Evolutionary conservation across 2,888 invertebrate species (phyloP), one percentile per base, ranked within the genome.

Genomic region (Neoascia interrupta): DNA sequence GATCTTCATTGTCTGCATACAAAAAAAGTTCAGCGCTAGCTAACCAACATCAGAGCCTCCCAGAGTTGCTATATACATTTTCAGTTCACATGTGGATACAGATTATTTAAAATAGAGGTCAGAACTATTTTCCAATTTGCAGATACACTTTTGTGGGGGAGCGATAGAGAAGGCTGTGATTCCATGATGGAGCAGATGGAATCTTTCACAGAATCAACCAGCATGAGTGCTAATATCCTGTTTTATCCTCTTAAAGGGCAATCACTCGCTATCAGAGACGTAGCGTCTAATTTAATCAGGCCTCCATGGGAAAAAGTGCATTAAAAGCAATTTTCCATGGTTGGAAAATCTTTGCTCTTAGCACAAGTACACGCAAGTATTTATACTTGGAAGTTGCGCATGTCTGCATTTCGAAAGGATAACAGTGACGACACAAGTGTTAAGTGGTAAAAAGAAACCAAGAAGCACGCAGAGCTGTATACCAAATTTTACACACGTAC

Each of bases 111-210:
- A 68, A 73, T 73, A 68, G 79, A 73, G 79, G 79, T 79, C 79
- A 79, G 18, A 72, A 54, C 66, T 61, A 79, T 79, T 79, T 79
- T 73, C 43, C 54, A 79, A 79, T 79, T 73, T 68, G 60, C 73
- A 51, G 63, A 58, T 66, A 70, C 21, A 56, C 43, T n/a, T 23
- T 39, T 16, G 23, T 18, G 41, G 19, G 61, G 31, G 45, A 26
- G 16, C 23, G 23, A 15, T 0, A 8, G n/a, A n/a, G n/a, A n/a
- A n/a, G n/a, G n/a, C n/a, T n/a, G n/a, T n/a, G n/a, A n/a, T n/a
- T n/a, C n/a, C n/a, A n/a, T n/a, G n/a, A n/a, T n/a, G n/a, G n/a
- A n/a, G n/a, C n/a, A n/a, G n/a, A n/a, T n/a, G n/a, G n/a, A n/a
- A n/a, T n/a, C n/a, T n/a, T n/a, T n/a, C n/a, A n/a, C n/a, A n/a